Conservation (phyloP, 2,113 vertebrate genomes). For the Genyomyrus donnyi region DNA sequence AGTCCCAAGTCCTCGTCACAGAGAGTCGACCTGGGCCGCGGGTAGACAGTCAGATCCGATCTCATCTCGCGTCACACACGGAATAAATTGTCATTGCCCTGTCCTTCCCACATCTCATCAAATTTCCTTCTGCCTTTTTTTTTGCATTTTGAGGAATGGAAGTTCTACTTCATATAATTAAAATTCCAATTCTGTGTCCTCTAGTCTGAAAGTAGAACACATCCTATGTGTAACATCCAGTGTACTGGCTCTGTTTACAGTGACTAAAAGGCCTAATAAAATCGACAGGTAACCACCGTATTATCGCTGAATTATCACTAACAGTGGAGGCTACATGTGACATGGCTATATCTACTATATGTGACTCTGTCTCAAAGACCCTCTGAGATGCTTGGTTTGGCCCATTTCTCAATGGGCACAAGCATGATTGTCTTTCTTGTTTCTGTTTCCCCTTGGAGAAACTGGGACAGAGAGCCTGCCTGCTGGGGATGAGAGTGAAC, state of each 20-base stretch:
- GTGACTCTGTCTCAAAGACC: background rate
- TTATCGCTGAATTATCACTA: background rate
- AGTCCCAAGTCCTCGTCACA: background rate
- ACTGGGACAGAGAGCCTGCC: conserved; percentile 6
- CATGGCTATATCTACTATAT: background rate
- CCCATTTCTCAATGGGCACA: background rate
- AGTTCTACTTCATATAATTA: background rate
- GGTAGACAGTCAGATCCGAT: background rate
- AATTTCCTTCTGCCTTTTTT: background rate
- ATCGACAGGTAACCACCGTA: background rate
- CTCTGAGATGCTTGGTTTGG: background rate
- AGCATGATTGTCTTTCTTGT: background rate
- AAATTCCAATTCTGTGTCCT: background rate
- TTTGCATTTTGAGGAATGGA: background rate
- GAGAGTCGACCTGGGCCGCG: background rate
- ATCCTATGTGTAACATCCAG: background rate
- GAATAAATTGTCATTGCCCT: background rate
- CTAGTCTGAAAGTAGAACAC: background rate
- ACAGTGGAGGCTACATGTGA: background rate
- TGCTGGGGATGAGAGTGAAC: background rate
- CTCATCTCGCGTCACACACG: background rate
- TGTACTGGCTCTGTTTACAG: background rate
- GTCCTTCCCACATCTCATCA: background rate
- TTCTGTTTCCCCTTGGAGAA: background rate
- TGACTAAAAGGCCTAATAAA: background rate